A percentile compares a stretch with the other conserved stretches of the same genome.
These are phyloP conservation scores for Cyclophora punctaria DNA, from an alignment of 2,888 invertebrate species.

Conservation along the genomic window DNA sequence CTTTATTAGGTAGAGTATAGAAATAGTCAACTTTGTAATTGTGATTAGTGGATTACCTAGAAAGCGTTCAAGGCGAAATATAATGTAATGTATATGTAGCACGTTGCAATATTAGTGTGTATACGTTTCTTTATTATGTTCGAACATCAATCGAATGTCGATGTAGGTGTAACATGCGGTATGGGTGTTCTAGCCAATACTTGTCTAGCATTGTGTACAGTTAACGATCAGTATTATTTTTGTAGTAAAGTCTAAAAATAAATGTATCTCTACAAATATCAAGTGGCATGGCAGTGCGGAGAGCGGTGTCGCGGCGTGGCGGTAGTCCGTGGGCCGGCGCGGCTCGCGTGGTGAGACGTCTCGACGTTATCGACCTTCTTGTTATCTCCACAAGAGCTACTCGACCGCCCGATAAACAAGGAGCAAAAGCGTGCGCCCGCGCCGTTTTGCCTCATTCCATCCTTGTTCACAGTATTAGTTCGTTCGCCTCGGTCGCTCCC, in stretches of 20 bases:
- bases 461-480: slow-evolving; percentile 57
- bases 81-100: no score
- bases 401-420: slow-evolving; percentile 61
- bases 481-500: slow-evolving; percentile 44
- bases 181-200: slow-evolving; percentile 20
- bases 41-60: no score
- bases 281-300: slow-evolving; percentile 22
- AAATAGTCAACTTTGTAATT: no score
- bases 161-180: slow-evolving; percentile 4
- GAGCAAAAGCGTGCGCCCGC: slow-evolving; percentile 72
- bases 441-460: slow-evolving; percentile 66
- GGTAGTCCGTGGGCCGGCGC: slow-evolving; percentile 30
- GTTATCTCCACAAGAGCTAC: slow-evolving; percentile 63
- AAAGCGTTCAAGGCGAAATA: no score
- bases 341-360: slow-evolving; percentile 23
- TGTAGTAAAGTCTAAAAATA: slow-evolving; percentile 59
- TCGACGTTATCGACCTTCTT: slow-evolving; percentile 58
- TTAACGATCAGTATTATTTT: slow-evolving; percentile 59
- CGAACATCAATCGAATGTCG: neutral
- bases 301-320: slow-evolving; percentile 26
- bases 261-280: slow-evolving; percentile 53
- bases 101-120: no score
- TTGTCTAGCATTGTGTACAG: slow-evolving; percentile 42
- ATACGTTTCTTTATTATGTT: neutral
- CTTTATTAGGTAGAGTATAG: no score